phyloP scores from a whole-genome alignment of 2,888 invertebrate genomes.

The Drepana falcataria region DNA sequence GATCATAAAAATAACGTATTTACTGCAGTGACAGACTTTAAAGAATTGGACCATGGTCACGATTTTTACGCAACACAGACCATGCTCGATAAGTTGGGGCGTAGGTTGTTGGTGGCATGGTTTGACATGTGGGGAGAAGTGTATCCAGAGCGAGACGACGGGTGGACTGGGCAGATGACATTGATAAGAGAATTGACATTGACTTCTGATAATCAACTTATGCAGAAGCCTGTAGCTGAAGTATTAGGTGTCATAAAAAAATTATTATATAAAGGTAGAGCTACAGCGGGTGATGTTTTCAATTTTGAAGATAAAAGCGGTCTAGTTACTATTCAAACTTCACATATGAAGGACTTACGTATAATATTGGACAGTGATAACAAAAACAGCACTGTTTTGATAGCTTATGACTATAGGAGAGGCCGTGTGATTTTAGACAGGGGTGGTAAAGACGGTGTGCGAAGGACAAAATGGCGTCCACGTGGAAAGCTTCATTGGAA shows the following conservation, averaged over 20 bases:
- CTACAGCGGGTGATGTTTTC: constrained; percentile 15
- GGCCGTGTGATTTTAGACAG: constrained; percentile 47
- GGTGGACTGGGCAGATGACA: constrained; percentile 61
- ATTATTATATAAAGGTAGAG: constrained; percentile 26
- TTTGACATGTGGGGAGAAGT: constrained; percentile 61
- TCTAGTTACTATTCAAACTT: constrained; percentile 37
- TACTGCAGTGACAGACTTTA: constrained; percentile 37
- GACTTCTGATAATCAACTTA: constrained; percentile 28
- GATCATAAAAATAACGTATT: constrained; percentile 44
- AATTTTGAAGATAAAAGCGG: constrained; percentile 39
- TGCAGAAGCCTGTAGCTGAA: constrained; percentile 48
- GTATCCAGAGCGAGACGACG: constrained; percentile 54
- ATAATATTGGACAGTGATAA: constrained; percentile 35
- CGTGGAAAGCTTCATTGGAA: constrained; percentile 22
- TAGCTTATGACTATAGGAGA: constrained; percentile 34
- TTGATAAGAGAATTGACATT: constrained; percentile 50
- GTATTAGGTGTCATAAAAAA: constrained; percentile 22
- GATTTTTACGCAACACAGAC: constrained; percentile 71
- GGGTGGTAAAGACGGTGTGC: constrained; percentile 47
- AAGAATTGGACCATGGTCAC: constrained; percentile 59
- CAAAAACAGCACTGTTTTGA: constrained; percentile 24
- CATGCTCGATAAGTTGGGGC: constrained; percentile 31
- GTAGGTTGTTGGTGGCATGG: constrained; percentile 63
- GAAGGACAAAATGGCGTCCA: constrained; percentile 50
- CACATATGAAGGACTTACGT: constrained; percentile 21